Conservation (phyloP, 2,888 invertebrate genomes). For the Leptinotarsa haldemani region DNA sequence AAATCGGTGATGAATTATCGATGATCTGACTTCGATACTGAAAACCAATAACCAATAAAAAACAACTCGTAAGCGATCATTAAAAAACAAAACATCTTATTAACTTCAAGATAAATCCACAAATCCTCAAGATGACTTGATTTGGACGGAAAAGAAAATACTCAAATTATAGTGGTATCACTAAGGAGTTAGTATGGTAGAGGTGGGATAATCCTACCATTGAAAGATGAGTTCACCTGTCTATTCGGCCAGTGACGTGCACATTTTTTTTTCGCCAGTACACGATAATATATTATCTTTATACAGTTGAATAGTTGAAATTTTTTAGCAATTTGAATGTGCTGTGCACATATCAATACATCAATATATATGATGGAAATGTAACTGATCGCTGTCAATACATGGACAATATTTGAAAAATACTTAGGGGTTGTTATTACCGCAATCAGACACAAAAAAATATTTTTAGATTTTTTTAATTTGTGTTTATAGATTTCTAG, state of each 20-base stretch:
- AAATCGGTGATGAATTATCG: slow-evolving; percentile 35
- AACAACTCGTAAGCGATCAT: slow-evolving; percentile 47
- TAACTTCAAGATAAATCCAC: slow-evolving; percentile 57
- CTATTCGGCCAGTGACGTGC: slow-evolving; percentile 36
- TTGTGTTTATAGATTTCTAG: too few relatives aligned
- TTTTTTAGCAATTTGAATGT: too few relatives aligned
- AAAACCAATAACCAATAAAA: slow-evolving; percentile 43
- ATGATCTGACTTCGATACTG: slow-evolving; percentile 33
- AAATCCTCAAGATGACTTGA: slow-evolving; percentile 60
- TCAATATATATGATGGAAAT: too few relatives aligned
- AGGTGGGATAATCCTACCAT: slow-evolving; percentile 43
- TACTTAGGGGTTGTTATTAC: too few relatives aligned
- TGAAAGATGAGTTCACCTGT: slow-evolving; percentile 48
- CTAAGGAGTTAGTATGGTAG: slow-evolving; percentile 35
- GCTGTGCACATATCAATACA: too few relatives aligned
- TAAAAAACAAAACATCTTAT: slow-evolving; percentile 58
- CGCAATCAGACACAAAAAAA: too few relatives aligned
- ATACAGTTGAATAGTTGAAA: too few relatives aligned
- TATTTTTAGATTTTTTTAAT: too few relatives aligned
- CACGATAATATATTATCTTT: neutral
- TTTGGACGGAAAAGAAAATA: slow-evolving; percentile 52
- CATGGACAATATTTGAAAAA: too few relatives aligned
- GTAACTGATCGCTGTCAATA: too few relatives aligned
- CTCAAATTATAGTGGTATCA: slow-evolving; percentile 47
- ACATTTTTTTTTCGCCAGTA: neutral